Evolutionary conservation across 2,113 vertebrate genomes (phyloP).

Genomic region (Hipposideros armiger): DNA sequence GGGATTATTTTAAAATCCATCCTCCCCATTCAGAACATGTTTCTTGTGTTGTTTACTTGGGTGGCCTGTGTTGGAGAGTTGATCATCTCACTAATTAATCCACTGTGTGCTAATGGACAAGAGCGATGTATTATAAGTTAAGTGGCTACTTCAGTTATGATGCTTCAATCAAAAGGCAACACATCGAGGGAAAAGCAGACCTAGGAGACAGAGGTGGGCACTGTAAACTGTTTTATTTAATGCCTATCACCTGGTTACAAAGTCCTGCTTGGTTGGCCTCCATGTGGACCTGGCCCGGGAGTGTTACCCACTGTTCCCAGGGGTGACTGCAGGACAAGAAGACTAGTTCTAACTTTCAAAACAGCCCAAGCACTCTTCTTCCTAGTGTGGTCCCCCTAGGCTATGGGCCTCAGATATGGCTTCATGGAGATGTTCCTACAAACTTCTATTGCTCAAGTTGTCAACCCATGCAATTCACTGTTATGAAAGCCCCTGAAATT

Average conservation of each 20-base stretch:
- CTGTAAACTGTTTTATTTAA: not conserved
- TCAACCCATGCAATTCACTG: not conserved
- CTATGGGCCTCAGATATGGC: not conserved
- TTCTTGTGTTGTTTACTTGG: not conserved
- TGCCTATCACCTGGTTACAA: not conserved
- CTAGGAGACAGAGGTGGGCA: not conserved
- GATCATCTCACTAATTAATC: not conserved
- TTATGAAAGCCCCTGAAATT: not conserved
- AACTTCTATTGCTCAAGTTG: not conserved
- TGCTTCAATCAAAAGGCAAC: not conserved
- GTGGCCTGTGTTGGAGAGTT: not conserved
- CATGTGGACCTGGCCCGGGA: not conserved
- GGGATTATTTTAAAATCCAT: constrained; percentile 9
- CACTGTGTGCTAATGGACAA: not conserved
- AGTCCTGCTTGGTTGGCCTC: not conserved
- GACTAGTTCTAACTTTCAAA: not conserved
- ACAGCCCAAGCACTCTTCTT: not conserved
- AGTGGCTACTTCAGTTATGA: not conserved
- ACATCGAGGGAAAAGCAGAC: not conserved
- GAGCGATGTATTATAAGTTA: not conserved
- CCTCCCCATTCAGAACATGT: not conserved
- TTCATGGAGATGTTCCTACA: not conserved
- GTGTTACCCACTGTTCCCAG: not conserved
- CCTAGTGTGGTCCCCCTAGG: not conserved
- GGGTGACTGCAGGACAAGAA: not conserved